Evolutionary conservation across 2,113 vertebrate genomes (phyloP), one percentile per base, ranked within the genome.

Genomic region (Poeciliopsis turrubarensis): DNA sequence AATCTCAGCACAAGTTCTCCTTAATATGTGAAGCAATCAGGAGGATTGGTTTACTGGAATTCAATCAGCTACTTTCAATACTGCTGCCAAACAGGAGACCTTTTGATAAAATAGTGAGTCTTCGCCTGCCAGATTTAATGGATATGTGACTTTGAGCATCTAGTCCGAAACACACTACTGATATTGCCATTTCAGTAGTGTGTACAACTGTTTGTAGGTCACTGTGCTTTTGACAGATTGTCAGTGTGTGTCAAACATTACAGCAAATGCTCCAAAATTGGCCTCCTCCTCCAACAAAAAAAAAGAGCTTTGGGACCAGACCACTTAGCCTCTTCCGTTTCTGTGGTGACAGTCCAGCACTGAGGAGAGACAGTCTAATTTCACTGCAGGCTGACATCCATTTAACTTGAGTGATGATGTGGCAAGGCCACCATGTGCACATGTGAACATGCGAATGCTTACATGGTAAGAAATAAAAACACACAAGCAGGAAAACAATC

Each of bases 351-450:
- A 90, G 92, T 85, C 82, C 88, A 89, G 86, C 78, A 80, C 31
- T 78, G 78, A 83, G 78, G 86, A 85, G 87, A 89, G 91, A 89
- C 90, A 89, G 89, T 75, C 85, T 91, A 91, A 94, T 94, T 95
- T 94, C 92, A 93, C 91, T 87, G 89, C 83, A 86, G 90, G 87
- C 88, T 90, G 87, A 80, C 83, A 77, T 87, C 91, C 82, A 86
- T 89, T 94, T 89, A 84, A 80, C 83, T 81, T 92, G 89, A 93
- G 84, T 88, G 87, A 92, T 90, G 90, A 90, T 77, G 80, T 84
- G 90, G 90, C 79, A 67, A 57, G 86, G 72, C 70, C 86, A 73
- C 76, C 82, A 22, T 64, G 61, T 67, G 75, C 82, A 83, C 47
- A 78, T 76, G 72, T 65, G 72, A 60, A 70, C 79, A 74, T 26